Evolutionary conservation across 2,888 invertebrate species (phyloP).

Genomic region (Drosophila melanosoma): DNA sequence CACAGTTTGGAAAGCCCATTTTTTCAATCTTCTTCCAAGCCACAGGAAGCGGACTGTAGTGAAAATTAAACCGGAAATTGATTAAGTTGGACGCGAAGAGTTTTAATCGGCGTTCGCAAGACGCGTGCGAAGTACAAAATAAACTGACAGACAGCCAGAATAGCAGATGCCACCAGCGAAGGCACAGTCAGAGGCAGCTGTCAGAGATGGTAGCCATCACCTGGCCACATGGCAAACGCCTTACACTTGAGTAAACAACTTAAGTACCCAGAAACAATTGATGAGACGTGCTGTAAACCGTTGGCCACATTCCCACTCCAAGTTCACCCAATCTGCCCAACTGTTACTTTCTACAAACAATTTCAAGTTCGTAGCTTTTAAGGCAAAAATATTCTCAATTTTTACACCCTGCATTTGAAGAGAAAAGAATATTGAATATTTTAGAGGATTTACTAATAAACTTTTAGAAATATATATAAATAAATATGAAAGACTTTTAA

Average conservation of each 20-base stretch:
- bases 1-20: too few species aligned
- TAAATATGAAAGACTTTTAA: background rate
- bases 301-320: background rate
- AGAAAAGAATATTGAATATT: background rate
- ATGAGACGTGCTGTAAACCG: background rate
- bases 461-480: background rate
- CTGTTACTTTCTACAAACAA: slow-evolving; percentile 29
- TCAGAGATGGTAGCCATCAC: slow-evolving; percentile 34
- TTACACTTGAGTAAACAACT: slow-evolving; percentile 42
- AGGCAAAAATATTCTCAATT: slow-evolving; percentile 6
- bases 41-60: slow-evolving; percentile 1
- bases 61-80: slow-evolving; percentile 69
- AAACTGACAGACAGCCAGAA: slow-evolving; percentile 28
- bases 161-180: slow-evolving; percentile 11
- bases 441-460: background rate
- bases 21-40: background rate
- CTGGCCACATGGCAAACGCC: slow-evolving; percentile 37
- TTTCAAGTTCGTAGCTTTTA: slow-evolving; percentile 17
- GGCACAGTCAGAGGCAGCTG: slow-evolving; percentile 12
- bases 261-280: slow-evolving; percentile 34
- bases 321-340: background rate
- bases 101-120: slow-evolving; percentile 60
- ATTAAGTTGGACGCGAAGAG: slow-evolving; percentile 59
- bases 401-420: background rate
- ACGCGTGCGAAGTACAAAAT: slow-evolving; percentile 62